These are phyloP conservation scores for Kradibia gibbosae DNA, from an alignment of 1,140 invertebrate genomes.

Conservation along the genomic window DNA sequence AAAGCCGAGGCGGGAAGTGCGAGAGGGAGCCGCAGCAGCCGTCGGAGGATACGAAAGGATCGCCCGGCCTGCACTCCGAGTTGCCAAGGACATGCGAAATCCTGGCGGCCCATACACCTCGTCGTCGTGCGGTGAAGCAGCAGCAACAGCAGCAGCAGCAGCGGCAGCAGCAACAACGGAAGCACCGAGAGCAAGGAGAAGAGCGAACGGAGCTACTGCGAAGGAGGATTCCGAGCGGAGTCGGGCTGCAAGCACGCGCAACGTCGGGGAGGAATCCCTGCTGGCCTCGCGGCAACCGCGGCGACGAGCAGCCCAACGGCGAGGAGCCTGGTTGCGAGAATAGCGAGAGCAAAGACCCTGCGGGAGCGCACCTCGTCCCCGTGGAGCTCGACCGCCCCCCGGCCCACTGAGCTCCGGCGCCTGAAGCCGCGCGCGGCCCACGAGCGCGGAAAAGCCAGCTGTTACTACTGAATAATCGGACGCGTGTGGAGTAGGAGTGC, in stretches of 20 bases:
- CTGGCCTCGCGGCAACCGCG: slow-evolving; percentile 7
- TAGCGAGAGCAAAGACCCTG: background rate
- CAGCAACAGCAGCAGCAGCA: slow-evolving; percentile 13
- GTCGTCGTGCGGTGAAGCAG: slow-evolving; percentile 11
- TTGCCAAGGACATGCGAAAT: slow-evolving; percentile 19
- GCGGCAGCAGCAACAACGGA: background rate
- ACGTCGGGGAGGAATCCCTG: too few relatives aligned
- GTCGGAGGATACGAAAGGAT: background rate
- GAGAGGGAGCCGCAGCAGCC: background rate
- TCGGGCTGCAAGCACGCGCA: too few relatives aligned
- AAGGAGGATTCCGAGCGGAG: too few relatives aligned
- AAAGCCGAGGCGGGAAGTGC: background rate
- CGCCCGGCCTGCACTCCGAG: background rate
- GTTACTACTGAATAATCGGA: slow-evolving; percentile 36
- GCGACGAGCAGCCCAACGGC: background rate
- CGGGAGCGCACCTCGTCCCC: background rate
- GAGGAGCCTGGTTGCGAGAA: too few relatives aligned
- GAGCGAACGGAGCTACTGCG: too few relatives aligned
- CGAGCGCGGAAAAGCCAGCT: background rate
- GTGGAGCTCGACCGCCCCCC: background rate
- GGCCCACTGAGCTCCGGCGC: background rate
- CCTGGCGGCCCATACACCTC: background rate
- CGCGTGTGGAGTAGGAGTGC: slow-evolving; percentile 4
- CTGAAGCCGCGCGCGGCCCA: background rate
- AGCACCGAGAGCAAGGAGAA: too few relatives aligned